Base-by-base conservation (phyloP, 2,797 vertebrate genomes). In the Channallabes apus region DNA sequence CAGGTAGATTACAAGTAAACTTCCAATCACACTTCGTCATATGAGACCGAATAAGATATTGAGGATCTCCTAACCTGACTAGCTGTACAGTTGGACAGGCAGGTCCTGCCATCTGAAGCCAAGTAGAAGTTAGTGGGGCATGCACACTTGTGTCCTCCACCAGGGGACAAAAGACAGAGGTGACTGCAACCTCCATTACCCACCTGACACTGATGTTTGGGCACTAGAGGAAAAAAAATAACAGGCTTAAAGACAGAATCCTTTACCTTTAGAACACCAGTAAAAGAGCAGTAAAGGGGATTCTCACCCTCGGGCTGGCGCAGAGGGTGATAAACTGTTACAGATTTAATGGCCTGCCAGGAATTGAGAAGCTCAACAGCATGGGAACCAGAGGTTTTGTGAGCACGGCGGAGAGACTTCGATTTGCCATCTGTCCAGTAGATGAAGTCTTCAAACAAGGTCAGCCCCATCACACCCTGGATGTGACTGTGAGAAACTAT, bases 341-440 rank as follows among this genome's bases (percentile, higher is more conserved):
- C 96, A 90, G 98, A 99, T 90, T 97, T 98, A 93, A 99, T 99
- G 92, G 97, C 95, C 90, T 99, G 98, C 98, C 98, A 99, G 68
- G 98, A 99, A 94, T 98, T 98, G 89, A 99, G 96, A 86, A 99
- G 95, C 84, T 97, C 96, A 1, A 96, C 93, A 88, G 95, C 97
- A 93, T 96, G 94, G 87, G 94, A 90, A 84, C 98, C 98, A 0
- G 96, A 97, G 83, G 97, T 99, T 96, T 99, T 99, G 94, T 99
- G 98, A 83, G 96, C 98, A 85, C 98, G 96, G 84, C 95, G 97
- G 77, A 99, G 95, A 12, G 98, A 99, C 91, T 99, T 99, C 92
- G 97, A 98, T 95, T 99, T 99, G 85, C 97, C 98, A 2, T 99
- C 98, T 64, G 97, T 99, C 98, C 98, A 99, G 91, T 99, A 99